These are phyloP conservation scores for Reticulitermes lucifugus DNA, from an alignment of 2,888 invertebrate species.

Conservation along the genomic window DNA sequence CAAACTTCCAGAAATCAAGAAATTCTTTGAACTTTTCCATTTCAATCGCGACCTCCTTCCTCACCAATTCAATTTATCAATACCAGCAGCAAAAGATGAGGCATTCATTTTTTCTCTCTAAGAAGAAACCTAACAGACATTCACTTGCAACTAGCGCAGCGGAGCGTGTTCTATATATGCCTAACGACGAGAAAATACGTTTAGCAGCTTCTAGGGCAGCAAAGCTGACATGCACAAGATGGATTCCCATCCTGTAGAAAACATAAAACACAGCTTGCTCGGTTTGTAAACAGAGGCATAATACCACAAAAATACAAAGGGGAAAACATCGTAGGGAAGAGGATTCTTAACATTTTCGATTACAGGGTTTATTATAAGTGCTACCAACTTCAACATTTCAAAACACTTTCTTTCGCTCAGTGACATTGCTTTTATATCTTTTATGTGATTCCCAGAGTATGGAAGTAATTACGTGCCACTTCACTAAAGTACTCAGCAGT, in stretches of 20 bases:
- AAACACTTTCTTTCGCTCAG: too few species aligned
- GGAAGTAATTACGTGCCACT: too few species aligned
- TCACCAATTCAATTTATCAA: slow-evolving; percentile 12
- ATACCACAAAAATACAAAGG: neutral
- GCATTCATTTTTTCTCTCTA: neutral
- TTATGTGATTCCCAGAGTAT: too few species aligned
- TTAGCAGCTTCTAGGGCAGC: slow-evolving; percentile 17
- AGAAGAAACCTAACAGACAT: neutral
- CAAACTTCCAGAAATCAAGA: neutral
- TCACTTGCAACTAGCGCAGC: neutral
- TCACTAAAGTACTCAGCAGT: too few species aligned
- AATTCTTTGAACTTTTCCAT: slow-evolving; percentile 17
- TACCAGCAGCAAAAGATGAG: neutral
- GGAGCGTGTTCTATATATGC: neutral
- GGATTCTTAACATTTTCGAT: too few species aligned
- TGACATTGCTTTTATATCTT: too few species aligned
- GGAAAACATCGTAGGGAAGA: too few species aligned
- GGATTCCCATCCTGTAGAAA: slow-evolving; percentile 30
- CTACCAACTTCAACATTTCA: too few species aligned
- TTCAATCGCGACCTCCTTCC: neutral
- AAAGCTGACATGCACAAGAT: slow-evolving; percentile 32
- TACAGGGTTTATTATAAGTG: too few species aligned
- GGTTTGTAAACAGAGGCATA: too few species aligned
- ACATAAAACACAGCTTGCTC: neutral
- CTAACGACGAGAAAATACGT: slow-evolving; percentile 9